Evolutionary conservation across 2,113 vertebrate genomes (phyloP).

Genomic region (Tragelaphus buxtoni): DNA sequence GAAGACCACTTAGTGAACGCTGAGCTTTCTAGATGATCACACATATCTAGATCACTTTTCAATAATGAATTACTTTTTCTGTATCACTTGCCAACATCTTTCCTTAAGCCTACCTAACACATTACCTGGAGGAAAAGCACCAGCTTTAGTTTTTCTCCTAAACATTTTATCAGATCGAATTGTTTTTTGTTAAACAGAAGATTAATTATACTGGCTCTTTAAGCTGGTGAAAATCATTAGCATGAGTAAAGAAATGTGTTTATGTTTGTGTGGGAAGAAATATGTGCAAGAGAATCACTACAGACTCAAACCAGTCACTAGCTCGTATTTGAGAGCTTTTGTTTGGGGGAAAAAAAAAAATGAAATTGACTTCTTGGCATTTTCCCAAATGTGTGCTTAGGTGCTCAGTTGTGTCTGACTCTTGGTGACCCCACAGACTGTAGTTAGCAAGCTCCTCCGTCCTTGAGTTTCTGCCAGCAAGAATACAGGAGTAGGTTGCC

Average conservation of each 20-base stretch:
- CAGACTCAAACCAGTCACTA: not conserved
- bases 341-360: fast-evolving
- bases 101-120: not conserved
- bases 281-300: not conserved
- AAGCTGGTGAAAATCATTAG: conserved; percentile 15
- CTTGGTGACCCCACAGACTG: not conserved
- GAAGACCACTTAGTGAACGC: not conserved
- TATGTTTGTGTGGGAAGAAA: not conserved
- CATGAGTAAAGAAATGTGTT: conserved; percentile 14
- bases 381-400: not conserved
- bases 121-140: not conserved
- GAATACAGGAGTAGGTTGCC: not conserved
- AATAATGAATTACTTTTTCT: not conserved
- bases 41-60: not conserved
- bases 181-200: conserved; percentile 41
- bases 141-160: not conserved
- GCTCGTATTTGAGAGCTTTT: not conserved
- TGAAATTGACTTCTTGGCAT: not conserved
- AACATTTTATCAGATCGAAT: not conserved
- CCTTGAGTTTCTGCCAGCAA: not conserved
- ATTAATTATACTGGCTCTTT: conserved; percentile 46
- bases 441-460: not conserved
- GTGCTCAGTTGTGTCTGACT: not conserved
- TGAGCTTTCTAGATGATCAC: not conserved
- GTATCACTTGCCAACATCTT: conserved; percentile 3